Evolutionary conservation across 1,140 invertebrate genomes (phyloP).

Genomic region (Papilio polyxenes): DNA sequence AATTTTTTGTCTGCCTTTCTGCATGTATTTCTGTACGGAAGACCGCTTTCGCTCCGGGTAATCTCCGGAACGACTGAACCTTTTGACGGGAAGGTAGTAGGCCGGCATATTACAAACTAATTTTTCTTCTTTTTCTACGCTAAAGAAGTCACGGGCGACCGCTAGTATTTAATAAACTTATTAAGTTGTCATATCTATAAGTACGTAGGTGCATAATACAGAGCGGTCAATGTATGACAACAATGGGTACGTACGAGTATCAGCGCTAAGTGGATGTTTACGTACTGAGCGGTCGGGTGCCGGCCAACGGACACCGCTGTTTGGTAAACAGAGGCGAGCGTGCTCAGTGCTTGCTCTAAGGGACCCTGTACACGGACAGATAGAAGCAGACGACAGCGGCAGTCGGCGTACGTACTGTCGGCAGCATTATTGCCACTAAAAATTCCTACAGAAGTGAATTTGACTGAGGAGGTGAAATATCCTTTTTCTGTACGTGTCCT

Average conservation of each 20-base stretch:
- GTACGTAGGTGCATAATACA: not conserved
- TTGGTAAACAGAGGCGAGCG: slow-evolving; percentile 12
- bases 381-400: not conserved
- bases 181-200: not conserved
- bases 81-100: too few species aligned
- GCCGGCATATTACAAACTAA: too few species aligned
- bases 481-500: not conserved
- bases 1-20: too few species aligned
- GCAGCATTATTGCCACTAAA: too few species aligned
- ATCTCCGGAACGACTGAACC: too few species aligned
- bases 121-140: too few species aligned
- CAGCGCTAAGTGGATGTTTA: slow-evolving; percentile 18
- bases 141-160: too few species aligned
- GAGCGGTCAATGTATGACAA: not conserved
- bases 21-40: too few species aligned
- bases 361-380: not conserved
- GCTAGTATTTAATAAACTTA: not conserved
- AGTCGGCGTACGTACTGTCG: not conserved
- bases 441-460: too few species aligned
- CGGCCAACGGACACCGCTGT: slow-evolving; percentile 9
- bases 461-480: not conserved
- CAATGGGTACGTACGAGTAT: not conserved
- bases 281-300: not conserved
- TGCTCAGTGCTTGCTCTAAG: not conserved
- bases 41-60: too few species aligned